Base-by-base conservation (phyloP, 1,140 invertebrate species). In the Drosophila rhopaloa region DNA sequence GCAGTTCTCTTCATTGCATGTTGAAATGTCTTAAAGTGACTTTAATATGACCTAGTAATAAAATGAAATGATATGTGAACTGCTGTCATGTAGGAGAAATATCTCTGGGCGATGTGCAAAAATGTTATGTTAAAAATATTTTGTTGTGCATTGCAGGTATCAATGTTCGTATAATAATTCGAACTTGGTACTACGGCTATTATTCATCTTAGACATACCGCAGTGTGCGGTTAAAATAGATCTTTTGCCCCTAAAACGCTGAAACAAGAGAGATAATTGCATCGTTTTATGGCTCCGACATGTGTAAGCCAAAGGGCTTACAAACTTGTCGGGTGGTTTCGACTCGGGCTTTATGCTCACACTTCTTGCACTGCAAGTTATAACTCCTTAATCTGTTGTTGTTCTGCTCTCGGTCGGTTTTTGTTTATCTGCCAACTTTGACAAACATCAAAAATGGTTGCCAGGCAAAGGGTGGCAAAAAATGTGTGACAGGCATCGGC, bases 331-430 rank as follows among this genome's bases (percentile, higher is more conserved):
- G 51, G 61, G 10, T 44, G 35, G 24, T 46, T 54, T 53, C 40
- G 35, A 40, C n/a, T 29, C 13, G 4, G 35, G 51, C 37, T 68
- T 57, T 48, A 58, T 70, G 51, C 24, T 50, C 65, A 9, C 53
- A 70, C 68, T 71, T 71, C 51, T 70, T 71, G 66, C 8, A 37
- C 44, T 38, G 50, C 37, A 71, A 71, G 51, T 58, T 71, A 71
- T 71, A 71, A 50, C 51, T 48, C 68, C 55, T 40, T 71, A 71
- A 71, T 71, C 68, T 56, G 68, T 71, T 71, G 67, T 58, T 50
- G 43, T 71, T 70, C 24, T 27, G 60, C 29, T 66, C 11, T 44
- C 29, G 47, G 61, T 46, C 32, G 65, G 38, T 63, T 44, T 71
- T 55, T 59, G 70, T 62, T 62, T 72, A 60, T 53, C 55, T 72